phyloP scores from a whole-genome alignment of 2,113 vertebrate genomes.

The Chloropsis cyanopogon region DNA sequence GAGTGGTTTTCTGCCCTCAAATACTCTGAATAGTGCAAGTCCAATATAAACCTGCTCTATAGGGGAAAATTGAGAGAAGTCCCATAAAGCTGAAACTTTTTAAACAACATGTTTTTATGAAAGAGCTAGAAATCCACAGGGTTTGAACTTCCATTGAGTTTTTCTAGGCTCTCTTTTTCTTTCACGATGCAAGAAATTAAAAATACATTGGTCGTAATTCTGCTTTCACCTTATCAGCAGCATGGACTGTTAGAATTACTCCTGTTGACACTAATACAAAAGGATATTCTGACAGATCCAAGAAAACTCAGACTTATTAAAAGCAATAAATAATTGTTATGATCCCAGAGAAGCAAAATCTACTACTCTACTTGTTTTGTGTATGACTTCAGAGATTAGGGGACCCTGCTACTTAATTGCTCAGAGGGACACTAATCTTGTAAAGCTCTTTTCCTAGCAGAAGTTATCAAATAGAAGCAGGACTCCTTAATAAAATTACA shows the following conservation, averaged over 20 bases:
- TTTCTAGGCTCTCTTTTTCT: not conserved
- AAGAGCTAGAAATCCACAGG: not conserved
- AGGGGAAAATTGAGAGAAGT: not conserved
- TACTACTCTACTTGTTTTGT: slow-evolving; percentile 62
- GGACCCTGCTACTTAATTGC: slow-evolving; percentile 72
- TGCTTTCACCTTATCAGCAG: not conserved
- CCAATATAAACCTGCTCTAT: not conserved
- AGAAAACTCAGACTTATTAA: slow-evolving; percentile 75
- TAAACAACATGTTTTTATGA: not conserved
- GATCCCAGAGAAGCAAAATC: slow-evolving; percentile 43
- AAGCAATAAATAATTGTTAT: slow-evolving; percentile 78
- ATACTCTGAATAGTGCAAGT: not conserved
- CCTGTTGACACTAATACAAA: not conserved
- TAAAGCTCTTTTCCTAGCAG: slow-evolving; percentile 35
- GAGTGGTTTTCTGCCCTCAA: not conserved
- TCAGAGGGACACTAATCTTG: slow-evolving; percentile 62
- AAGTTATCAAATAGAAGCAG: slow-evolving; percentile 64
- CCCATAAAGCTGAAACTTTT: not conserved
- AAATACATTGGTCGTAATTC: not conserved
- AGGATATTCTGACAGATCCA: slow-evolving; percentile 32
- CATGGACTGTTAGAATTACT: not conserved
- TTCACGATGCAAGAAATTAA: not conserved
- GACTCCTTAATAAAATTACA: slow-evolving; percentile 11
- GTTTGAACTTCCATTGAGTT: not conserved
- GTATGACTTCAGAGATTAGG: slow-evolving; percentile 65